These are phyloP conservation scores for Chrysomela aeneicollis DNA, from an alignment of 2,888 invertebrate genomes.

Conservation along the genomic window DNA sequence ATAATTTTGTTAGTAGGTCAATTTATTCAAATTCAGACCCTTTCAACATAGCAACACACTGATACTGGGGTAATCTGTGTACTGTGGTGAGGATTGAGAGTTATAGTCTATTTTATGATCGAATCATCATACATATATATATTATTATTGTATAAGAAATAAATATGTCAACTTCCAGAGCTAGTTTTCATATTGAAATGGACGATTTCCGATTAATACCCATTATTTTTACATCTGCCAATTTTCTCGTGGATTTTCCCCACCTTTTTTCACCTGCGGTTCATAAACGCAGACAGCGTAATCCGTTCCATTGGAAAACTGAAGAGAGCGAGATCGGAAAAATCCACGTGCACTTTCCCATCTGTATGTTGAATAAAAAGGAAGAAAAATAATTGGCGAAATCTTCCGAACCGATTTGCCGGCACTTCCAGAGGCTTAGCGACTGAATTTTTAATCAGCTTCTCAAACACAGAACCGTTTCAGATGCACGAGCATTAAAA, in stretches of 20 bases:
- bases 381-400: constrained; percentile 59
- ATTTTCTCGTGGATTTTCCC: not conserved
- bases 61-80: too few relatives aligned
- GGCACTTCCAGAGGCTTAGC: constrained; percentile 60
- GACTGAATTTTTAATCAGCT: constrained; percentile 62
- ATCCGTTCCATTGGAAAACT: constrained; percentile 10
- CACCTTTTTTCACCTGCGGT: not conserved
- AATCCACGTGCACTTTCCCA: constrained; percentile 36
- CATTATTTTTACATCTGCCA: too few relatives aligned
- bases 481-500: constrained; percentile 43
- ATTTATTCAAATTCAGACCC: too few relatives aligned
- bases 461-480: constrained; percentile 58
- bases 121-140: too few relatives aligned
- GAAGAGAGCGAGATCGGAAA: constrained; percentile 18
- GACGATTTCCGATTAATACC: too few relatives aligned
- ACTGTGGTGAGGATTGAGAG: too few relatives aligned
- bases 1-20: too few relatives aligned
- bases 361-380: constrained; percentile 47
- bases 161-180: too few relatives aligned
- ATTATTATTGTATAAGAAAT: too few relatives aligned
- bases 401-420: constrained; percentile 59
- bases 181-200: too few relatives aligned
- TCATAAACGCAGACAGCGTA: not conserved
- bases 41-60: too few relatives aligned
- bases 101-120: too few relatives aligned